Evolutionary conservation across 2,888 invertebrate species (phyloP), one percentile per base, ranked within the genome.

Genomic region (Esperia sulphurella): DNA sequence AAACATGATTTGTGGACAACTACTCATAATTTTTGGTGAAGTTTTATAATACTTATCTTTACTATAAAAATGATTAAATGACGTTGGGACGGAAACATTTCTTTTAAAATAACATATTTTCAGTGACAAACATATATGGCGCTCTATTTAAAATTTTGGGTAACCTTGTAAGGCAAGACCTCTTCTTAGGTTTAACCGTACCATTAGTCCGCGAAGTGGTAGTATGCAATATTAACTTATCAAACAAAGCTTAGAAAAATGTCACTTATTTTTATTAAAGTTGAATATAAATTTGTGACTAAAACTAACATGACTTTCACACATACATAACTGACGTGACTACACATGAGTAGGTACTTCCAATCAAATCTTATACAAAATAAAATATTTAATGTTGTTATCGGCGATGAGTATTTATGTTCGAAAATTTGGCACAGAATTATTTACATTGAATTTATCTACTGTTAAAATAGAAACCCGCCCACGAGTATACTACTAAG

Each of bases 31-130:
- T 55, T 65, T 65, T 60, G 54, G 52, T 68, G 68, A 61, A 66
- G 62, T 68, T 69, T 68, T 64, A 65, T 67, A 71, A 59, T 65
- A 65, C 70, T 69, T 69, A 46, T 49, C 61, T 55, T 52, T 60
- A 57, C 39, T 46, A 50, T 49, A 43, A 81, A 79, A 71, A 71
- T 64, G 69, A 72, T 77, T 81, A 88, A 86, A 84, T 86, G 88
- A 88, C 86, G 65, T 84, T 73, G 83, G 88, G 88, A 88, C 88
- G 88, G 88, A 88, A 81, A 84, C 79, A 83, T 84, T 85, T 79
- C 71, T 74, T 75, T 77, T 71, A 69, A 73, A 35, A 35, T 28
- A 35, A n/a, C n/a, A n/a, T n/a, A 28, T 13, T 44, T 45, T 39
- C 10, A 30, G 42, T 42, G 30, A 13, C 13, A 31, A 33, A 33